Evolutionary conservation across 2,113 vertebrate genomes (phyloP).

Genomic region (Empidonax alnorum): DNA sequence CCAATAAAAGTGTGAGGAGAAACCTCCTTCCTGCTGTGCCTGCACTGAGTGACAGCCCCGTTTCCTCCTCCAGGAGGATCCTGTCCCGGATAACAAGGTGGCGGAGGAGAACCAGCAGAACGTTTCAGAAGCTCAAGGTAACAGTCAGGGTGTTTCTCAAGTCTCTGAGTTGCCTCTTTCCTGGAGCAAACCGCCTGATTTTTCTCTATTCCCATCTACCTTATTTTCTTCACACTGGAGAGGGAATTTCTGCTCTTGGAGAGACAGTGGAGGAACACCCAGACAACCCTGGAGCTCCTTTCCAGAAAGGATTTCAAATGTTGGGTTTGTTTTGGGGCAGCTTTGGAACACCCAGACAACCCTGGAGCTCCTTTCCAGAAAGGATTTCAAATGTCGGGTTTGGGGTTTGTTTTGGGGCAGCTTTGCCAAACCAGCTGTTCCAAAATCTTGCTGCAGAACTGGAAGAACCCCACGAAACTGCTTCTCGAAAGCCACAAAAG

Average conservation of each 20-base stretch:
- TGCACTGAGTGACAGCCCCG: not conserved
- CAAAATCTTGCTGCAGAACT: not conserved
- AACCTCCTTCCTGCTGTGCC: not conserved
- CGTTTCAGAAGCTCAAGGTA: constrained; percentile 67
- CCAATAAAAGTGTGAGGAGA: not conserved
- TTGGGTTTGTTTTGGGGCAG: not conserved
- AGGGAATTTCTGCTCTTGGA: not conserved
- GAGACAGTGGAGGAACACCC: not conserved
- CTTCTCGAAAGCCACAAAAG: not conserved
- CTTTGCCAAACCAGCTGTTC: not conserved
- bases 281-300: not conserved
- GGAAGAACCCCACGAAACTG: not conserved
- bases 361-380: not conserved
- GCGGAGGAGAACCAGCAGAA: not conserved
- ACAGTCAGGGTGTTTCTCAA: not conserved
- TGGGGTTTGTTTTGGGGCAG: not conserved
- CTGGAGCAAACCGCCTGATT: fast-evolving
- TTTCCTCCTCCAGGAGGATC: constrained; percentile 63
- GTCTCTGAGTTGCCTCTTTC: not conserved
- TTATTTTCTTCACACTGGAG: not conserved
- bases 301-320: not conserved
- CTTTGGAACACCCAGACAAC: not conserved
- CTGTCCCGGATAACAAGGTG: constrained; percentile 22
- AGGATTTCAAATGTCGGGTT: not conserved
- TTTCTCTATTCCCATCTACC: not conserved